Evolutionary conservation across 2,888 invertebrate genomes (phyloP).

Genomic region (Drosophila bunnanda): DNA sequence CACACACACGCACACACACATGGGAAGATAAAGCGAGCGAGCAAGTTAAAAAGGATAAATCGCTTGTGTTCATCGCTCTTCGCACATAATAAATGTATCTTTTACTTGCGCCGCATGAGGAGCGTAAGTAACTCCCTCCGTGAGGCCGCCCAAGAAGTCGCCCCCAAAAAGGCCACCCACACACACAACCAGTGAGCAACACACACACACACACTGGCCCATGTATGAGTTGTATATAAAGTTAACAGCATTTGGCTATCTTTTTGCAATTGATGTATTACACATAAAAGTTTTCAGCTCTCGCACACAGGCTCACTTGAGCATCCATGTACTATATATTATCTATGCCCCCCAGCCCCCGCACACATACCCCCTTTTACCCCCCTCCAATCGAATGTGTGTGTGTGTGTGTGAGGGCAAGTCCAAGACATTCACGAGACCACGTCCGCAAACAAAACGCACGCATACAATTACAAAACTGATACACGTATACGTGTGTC

Average conservation of each 20-base stretch:
- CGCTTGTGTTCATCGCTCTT: conserved; percentile 82
- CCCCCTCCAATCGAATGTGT: conserved; percentile 3
- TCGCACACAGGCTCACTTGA: conserved; percentile 32
- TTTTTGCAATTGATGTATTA: conserved; percentile 84
- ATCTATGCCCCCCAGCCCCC: conserved; percentile 27
- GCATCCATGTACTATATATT: conserved; percentile 68
- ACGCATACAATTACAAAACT: conserved; percentile 76
- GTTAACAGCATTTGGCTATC: conserved; percentile 82
- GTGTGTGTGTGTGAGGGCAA: conserved; percentile 46
- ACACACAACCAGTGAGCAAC: conserved; percentile 13
- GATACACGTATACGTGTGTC: conserved; percentile 60
- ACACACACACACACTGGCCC: conserved; percentile 9
- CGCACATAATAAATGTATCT: conserved; percentile 83
- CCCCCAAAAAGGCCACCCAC: conserved; percentile 20
- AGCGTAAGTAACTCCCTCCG: conserved; percentile 74
- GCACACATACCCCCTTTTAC: conserved; percentile 42
- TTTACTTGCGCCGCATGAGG: conserved; percentile 77
- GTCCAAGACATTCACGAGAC: conserved; percentile 71
- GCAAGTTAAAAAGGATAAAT: conserved; percentile 82
- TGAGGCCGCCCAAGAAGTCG: conserved; percentile 37
- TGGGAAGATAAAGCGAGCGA: conserved; percentile 60
- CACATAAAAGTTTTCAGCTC: conserved; percentile 79
- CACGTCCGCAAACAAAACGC: conserved; percentile 81
- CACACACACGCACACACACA: conserved; percentile 23
- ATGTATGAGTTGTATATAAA: conserved; percentile 74